These are phyloP conservation scores for Atrichornis clamosus DNA, from an alignment of 2,113 vertebrate species.

Conservation along the genomic window DNA sequence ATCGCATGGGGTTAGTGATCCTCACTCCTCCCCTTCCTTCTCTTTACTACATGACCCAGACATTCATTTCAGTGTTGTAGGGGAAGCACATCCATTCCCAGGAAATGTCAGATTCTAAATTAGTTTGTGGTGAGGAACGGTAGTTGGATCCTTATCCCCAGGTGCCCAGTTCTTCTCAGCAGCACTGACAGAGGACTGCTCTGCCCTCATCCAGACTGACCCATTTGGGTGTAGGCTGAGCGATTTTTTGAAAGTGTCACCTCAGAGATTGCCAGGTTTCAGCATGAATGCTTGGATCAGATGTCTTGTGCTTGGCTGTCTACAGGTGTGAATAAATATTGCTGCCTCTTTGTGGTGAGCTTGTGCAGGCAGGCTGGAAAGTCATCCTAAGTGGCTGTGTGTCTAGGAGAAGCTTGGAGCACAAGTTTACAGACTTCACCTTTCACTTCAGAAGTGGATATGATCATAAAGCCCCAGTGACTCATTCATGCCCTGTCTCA, in stretches of 20 bases:
- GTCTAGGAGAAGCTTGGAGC: background rate
- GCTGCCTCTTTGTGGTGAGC: background rate
- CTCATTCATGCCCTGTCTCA: rapidly evolving
- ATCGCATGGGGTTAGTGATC: conserved; percentile 89
- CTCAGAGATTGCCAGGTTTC: background rate
- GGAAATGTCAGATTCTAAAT: background rate
- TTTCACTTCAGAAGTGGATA: background rate
- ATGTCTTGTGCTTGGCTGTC: background rate
- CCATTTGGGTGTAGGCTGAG: background rate
- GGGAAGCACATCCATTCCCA: background rate
- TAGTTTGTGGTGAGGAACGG: background rate
- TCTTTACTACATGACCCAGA: background rate
- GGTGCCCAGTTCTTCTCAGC: background rate
- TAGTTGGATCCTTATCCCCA: background rate
- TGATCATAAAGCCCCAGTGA: background rate
- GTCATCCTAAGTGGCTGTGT: background rate
- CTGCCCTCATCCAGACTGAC: background rate
- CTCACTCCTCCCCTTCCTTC: background rate
- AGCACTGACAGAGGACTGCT: background rate
- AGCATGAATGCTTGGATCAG: background rate
- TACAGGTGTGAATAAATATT: background rate
- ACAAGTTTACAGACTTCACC: background rate
- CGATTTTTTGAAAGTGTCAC: background rate
- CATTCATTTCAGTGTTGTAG: rapidly evolving
- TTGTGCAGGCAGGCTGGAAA: background rate